Evolutionary conservation across 1,140 invertebrate genomes (phyloP), one percentile per base, ranked within the genome.

Genomic region (Notospermus geniculatus): DNA sequence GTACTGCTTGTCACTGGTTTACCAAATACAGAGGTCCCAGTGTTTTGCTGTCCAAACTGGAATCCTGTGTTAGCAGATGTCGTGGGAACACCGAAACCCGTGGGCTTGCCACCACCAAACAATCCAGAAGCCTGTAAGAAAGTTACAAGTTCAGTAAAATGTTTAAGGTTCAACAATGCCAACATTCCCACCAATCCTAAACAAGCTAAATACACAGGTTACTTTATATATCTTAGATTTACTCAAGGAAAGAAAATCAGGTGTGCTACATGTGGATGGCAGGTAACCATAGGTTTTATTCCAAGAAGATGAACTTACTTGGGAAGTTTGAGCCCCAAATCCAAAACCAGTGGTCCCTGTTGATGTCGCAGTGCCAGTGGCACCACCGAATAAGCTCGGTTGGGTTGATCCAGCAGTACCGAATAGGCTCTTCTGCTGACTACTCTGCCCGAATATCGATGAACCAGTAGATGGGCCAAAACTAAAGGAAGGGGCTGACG

Each of bases 1-100:
- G 80, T 5, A 50, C 46, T 73, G 1, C 76, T 67, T 15, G 59
- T 53, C 27, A 58, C 36, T 52, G 72, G 71, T 54, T 74, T 77
- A 52, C 62, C 67, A 67, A 76, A 73, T 22, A 74, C 41, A 62
- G 69, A 66, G 28, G 56, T 52, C 2, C 70, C 68, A 41, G 67
- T 57, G 62, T 68, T 66, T 22, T 19, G 46, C n/a, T 68, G 64
- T 17, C 69, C 68, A 68, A 74, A 74, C 28, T 55, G 57, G 36
- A 41, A 63, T 1, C 69, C 71, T 52, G 67, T 59, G 13, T 68
- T 54, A 9, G 68, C 64, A 45, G 76, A 73, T 4, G 74, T 76
- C 19, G 84, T 80, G 23, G 75, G 68, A 15, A 83, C 78, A 64
- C 87, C 87, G 71, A 88, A 87, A 1, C 82, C 81, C 27, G 73